These are phyloP conservation scores for Galagoides demidoff DNA, from an alignment of 2,797 vertebrate genomes.

Conservation along the genomic window DNA sequence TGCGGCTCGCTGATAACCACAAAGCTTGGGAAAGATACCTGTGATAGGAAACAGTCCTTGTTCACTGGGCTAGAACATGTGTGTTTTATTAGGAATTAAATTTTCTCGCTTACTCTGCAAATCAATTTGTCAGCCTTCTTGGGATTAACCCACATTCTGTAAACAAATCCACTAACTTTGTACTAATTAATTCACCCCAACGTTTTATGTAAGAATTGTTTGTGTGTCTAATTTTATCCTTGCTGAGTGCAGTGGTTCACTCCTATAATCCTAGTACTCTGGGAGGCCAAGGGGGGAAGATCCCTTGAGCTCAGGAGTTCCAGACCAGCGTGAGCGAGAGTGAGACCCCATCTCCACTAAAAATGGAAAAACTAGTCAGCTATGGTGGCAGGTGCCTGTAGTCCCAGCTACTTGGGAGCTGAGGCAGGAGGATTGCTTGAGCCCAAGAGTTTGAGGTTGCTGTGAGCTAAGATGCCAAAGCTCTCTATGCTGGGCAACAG, in stretches of 20 bases:
- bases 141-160: not conserved
- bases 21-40: not conserved
- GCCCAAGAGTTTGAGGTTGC: too few relatives aligned
- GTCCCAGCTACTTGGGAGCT: too few relatives aligned
- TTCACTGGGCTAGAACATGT: not conserved
- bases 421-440: too few relatives aligned
- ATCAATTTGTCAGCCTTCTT: slow-evolving; percentile 36
- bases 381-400: too few relatives aligned
- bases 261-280: too few relatives aligned
- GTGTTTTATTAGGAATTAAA: slow-evolving; percentile 54
- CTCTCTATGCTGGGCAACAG: too few relatives aligned
- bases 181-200: slow-evolving; percentile 49
- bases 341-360: too few relatives aligned
- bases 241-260: not conserved
- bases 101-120: slow-evolving; percentile 56
- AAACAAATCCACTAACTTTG: slow-evolving; percentile 36
- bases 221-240: not conserved
- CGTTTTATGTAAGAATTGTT: not conserved
- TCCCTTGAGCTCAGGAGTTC: too few relatives aligned
- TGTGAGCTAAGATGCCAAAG: too few relatives aligned
- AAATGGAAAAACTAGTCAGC: too few relatives aligned
- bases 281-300: too few relatives aligned
- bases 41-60: not conserved
- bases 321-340: too few relatives aligned
- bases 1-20: not conserved